Conservation (phyloP, 1,140 invertebrate genomes). For the Antheraea pernyi region DNA sequence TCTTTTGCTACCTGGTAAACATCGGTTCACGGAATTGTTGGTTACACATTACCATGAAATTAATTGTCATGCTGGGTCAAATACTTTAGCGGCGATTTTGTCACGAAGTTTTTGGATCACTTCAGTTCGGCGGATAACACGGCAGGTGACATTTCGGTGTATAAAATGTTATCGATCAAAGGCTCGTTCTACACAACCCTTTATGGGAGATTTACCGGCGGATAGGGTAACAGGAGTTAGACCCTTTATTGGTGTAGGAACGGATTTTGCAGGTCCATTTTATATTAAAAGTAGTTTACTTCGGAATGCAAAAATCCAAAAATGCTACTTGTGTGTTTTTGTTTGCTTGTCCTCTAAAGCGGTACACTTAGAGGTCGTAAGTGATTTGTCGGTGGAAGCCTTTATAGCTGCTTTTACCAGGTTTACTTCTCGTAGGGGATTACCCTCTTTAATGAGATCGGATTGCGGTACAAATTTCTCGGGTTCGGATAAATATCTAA, state of each 20-base stretch:
- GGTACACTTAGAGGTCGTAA: too few species aligned
- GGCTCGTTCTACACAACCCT: background rate
- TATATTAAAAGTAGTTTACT: background rate
- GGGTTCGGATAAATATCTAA: too few species aligned
- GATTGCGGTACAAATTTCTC: too few species aligned
- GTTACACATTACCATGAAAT: conserved; percentile 15
- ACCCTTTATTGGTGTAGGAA: background rate
- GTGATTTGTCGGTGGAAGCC: conserved; percentile 9
- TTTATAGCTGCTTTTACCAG: conserved; percentile 18
- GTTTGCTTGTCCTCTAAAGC: background rate
- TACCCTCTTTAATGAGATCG: too few species aligned
- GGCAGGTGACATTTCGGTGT: background rate
- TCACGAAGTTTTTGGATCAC: conserved; percentile 19
- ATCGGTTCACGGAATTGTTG: conserved; percentile 8
- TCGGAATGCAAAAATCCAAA: background rate
- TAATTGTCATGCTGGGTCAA: conserved; percentile 17
- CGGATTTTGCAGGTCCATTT: background rate
- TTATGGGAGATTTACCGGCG: background rate
- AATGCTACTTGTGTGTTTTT: background rate
- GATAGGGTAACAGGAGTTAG: background rate
- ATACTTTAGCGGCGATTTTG: conserved; percentile 16
- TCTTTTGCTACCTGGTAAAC: conserved; percentile 15
- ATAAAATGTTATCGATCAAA: conserved; percentile 3
- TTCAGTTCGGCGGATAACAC: conserved; percentile 12
- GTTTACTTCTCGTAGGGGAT: too few species aligned